phyloP scores from a whole-genome alignment of 2,888 invertebrate species.

The Buathra laborator region DNA sequence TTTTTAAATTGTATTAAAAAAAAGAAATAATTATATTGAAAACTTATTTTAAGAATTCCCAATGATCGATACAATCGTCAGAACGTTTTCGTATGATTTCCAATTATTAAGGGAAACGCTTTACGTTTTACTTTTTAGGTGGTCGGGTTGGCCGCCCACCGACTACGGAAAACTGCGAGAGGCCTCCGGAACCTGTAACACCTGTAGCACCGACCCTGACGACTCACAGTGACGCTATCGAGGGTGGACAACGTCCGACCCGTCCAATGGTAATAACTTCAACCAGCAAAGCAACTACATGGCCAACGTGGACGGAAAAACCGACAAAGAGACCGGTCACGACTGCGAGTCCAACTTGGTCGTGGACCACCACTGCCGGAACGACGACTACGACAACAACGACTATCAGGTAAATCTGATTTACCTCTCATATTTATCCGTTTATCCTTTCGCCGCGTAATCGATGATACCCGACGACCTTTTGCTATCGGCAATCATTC shows the following conservation, averaged over 20 bases:
- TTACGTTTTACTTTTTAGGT: slow-evolving; percentile 46
- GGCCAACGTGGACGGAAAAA: slow-evolving; percentile 81
- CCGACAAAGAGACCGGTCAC: slow-evolving; percentile 71
- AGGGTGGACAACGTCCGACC: slow-evolving; percentile 74
- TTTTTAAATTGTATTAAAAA: too few relatives aligned
- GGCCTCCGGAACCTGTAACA: slow-evolving; percentile 91
- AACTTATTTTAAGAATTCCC: neutral
- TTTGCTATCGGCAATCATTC: slow-evolving; percentile 7
- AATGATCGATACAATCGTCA: neutral
- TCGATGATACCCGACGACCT: slow-evolving; percentile 45
- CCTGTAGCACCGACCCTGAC: slow-evolving; percentile 92
- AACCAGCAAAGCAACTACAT: slow-evolving; percentile 77
- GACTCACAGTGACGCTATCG: slow-evolving; percentile 88
- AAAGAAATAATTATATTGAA: slow-evolving; percentile 9
- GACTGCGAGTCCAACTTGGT: slow-evolving; percentile 76
- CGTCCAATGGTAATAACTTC: slow-evolving; percentile 76
- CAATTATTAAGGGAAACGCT: neutral
- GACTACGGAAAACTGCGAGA: slow-evolving; percentile 88
- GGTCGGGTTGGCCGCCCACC: slow-evolving; percentile 86
- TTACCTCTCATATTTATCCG: slow-evolving; percentile 37
- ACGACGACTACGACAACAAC: slow-evolving; percentile 81
- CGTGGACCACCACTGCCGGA: slow-evolving; percentile 72
- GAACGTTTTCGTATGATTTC: neutral
- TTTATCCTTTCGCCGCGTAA: slow-evolving; percentile 30
- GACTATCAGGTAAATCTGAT: slow-evolving; percentile 76